Percentiles rank a stretch among this genome's conserved stretches.
Conservation (phyloP, 2,888 invertebrate species). For the Dryadula phaetusa region DNA sequence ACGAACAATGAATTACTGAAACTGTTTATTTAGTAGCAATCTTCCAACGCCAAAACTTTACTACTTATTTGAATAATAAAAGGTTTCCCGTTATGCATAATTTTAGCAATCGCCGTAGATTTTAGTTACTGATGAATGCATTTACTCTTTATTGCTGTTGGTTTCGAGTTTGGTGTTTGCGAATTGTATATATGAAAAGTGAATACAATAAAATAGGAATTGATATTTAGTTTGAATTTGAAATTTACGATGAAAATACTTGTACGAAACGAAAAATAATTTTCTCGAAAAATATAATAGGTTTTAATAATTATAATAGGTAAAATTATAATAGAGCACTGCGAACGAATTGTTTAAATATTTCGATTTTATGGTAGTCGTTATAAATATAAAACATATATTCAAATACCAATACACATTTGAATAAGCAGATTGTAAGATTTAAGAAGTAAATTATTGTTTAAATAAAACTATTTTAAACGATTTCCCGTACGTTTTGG, state of each 20-base stretch:
- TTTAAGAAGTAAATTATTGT: too few species aligned
- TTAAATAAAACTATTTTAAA: too few species aligned
- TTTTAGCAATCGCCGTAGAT: conserved; percentile 5
- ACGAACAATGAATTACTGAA: conserved; percentile 25
- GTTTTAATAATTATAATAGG: background rate
- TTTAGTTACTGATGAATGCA: background rate
- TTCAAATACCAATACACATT: too few species aligned
- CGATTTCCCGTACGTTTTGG: too few species aligned
- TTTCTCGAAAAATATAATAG: background rate
- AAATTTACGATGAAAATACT: background rate
- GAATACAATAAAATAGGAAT: background rate
- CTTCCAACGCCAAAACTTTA: conserved; percentile 9
- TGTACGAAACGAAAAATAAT: background rate
- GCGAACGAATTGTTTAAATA: too few species aligned
- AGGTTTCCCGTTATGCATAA: background rate
- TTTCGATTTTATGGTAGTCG: too few species aligned
- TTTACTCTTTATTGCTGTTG: background rate
- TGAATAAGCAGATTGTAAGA: too few species aligned
- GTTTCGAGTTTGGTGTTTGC: background rate
- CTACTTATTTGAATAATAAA: conserved; percentile 22
- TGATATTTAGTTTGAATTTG: background rate
- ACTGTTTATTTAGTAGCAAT: conserved; percentile 23
- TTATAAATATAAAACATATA: too few species aligned
- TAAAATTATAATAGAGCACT: too few species aligned
- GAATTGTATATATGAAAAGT: conserved; percentile 2